phyloP scores from a whole-genome alignment of 2,888 invertebrate genomes.

The Aquatica leii region DNA sequence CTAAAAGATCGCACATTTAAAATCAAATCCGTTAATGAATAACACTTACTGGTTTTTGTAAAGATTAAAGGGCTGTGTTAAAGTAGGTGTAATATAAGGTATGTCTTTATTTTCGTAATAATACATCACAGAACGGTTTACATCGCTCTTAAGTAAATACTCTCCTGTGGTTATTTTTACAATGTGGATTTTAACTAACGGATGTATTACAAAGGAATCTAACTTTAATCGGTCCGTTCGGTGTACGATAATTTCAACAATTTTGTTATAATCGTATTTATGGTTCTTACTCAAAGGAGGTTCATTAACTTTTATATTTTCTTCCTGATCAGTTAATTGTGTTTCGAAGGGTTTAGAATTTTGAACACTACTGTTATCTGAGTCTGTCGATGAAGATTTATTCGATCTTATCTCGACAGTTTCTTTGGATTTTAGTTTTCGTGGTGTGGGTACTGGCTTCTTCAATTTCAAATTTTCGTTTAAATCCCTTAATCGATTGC shows the following conservation, averaged over 20 bases:
- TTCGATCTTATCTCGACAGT: too few species aligned
- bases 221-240: slow-evolving; percentile 67
- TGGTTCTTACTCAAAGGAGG: too few species aligned
- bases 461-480: neutral
- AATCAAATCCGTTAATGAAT: neutral
- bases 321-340: too few species aligned
- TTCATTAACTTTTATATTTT: too few species aligned
- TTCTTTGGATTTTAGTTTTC: slow-evolving; percentile 11
- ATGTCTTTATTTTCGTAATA: slow-evolving; percentile 60
- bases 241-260: slow-evolving; percentile 66
- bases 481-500: neutral
- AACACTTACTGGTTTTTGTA: slow-evolving; percentile 63
- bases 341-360: too few species aligned
- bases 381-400: too few species aligned
- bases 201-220: slow-evolving; percentile 68
- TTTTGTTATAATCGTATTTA: slow-evolving; percentile 49
- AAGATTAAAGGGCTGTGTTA: slow-evolving; percentile 69
- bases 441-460: neutral
- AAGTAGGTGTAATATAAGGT: slow-evolving; percentile 66
- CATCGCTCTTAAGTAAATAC: slow-evolving; percentile 62
- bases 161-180: slow-evolving; percentile 66
- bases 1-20: slow-evolving; percentile 37
- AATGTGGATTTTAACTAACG: slow-evolving; percentile 70
- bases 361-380: too few species aligned
- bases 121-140: slow-evolving; percentile 60